Percentiles rank a stretch among this genome's conserved stretches.
Evolutionary conservation across 2,113 vertebrate genomes (phyloP).

Genomic region (Syngnathus floridae): DNA sequence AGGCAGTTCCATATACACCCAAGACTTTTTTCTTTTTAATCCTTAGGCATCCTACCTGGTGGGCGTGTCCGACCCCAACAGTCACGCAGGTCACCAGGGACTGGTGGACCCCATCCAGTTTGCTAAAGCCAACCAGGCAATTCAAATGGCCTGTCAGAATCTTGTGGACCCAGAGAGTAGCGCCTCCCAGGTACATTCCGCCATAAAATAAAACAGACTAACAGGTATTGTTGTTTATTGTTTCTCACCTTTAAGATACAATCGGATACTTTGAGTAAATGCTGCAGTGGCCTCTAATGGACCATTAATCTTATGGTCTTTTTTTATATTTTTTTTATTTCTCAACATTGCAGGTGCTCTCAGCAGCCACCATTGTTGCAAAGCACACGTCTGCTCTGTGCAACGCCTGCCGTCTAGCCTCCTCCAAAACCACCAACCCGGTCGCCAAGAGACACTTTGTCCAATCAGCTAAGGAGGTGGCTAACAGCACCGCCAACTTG

Average conservation of each 20-base stretch:
- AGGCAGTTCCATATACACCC: too few species aligned
- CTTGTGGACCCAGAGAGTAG: conserved; percentile 92
- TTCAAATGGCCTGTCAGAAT: conserved; percentile 98
- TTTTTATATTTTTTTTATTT: conserved; percentile 6
- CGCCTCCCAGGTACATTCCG: conserved; percentile 83
- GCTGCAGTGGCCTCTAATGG: not conserved
- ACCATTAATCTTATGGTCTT: not conserved
- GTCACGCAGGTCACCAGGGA: conserved; percentile 94
- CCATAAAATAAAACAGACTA: not conserved
- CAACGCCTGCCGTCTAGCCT: conserved; percentile 95
- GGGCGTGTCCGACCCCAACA: conserved; percentile 95
- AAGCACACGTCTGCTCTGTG: conserved; percentile 96
- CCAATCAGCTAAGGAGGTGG: conserved; percentile 97
- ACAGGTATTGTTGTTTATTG: not conserved
- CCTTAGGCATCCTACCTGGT: conserved; percentile 90
- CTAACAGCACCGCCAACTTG: conserved; percentile 96
- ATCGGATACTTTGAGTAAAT: not conserved
- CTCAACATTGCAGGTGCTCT: conserved; percentile 77
- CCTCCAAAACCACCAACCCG: conserved; percentile 90
- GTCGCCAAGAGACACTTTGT: conserved; percentile 97
- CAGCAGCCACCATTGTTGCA: conserved; percentile 94
- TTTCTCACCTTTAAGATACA: not conserved
- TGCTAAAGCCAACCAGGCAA: conserved; percentile 94
- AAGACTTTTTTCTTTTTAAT: not conserved
- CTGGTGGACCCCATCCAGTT: conserved; percentile 97